Conservation (phyloP, 2,888 invertebrate genomes). For the Eudasyphora cyanicolor region DNA sequence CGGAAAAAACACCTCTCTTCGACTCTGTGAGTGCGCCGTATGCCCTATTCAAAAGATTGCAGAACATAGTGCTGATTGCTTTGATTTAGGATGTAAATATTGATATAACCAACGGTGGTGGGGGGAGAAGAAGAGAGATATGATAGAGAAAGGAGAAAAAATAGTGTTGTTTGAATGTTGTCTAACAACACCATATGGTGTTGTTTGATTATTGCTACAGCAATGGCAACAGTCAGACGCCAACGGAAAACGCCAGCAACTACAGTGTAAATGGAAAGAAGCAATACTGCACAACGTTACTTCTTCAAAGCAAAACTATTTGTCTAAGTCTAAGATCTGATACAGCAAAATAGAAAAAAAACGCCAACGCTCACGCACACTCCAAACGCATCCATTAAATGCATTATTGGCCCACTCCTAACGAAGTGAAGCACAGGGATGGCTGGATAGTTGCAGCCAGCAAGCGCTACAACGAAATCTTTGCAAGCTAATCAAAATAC, state of each 20-base stretch:
- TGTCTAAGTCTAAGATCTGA: slow-evolving; percentile 49
- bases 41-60: slow-evolving; percentile 38
- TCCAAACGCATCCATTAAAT: slow-evolving; percentile 39
- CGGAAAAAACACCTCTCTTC: slow-evolving; percentile 37
- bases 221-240: background rate
- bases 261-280: slow-evolving; percentile 31
- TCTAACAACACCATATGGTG: slow-evolving; percentile 57
- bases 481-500: slow-evolving; percentile 45
- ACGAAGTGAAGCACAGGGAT: background rate
- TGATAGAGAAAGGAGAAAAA: background rate
- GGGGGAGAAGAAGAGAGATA: background rate
- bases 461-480: background rate
- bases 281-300: background rate
- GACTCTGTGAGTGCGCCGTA: background rate
- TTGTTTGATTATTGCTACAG: background rate
- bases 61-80: slow-evolving; percentile 27
- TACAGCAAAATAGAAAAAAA: background rate
- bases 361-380: slow-evolving; percentile 38
- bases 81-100: slow-evolving; percentile 60
- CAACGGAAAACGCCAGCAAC: background rate
- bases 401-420: background rate
- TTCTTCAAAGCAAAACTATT: slow-evolving; percentile 52
- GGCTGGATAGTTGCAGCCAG: background rate
- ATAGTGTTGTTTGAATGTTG: slow-evolving; percentile 55
- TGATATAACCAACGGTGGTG: slow-evolving; percentile 33